phyloP scores from a whole-genome alignment of 1,140 invertebrate genomes.

The Drosophila tani region DNA sequence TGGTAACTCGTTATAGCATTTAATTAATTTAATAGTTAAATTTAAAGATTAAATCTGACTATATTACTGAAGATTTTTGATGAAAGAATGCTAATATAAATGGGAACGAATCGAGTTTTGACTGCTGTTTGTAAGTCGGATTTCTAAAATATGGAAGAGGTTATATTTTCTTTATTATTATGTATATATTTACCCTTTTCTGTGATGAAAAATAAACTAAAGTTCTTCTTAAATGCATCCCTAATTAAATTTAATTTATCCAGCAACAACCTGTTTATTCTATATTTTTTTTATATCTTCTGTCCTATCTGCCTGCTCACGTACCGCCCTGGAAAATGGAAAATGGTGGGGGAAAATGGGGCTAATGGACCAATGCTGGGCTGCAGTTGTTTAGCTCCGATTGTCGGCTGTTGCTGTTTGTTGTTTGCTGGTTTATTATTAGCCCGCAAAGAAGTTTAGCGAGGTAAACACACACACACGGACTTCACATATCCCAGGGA shows the following conservation, averaged over 20 bases:
- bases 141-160: no score
- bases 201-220: not conserved
- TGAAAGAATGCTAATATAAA: not conserved
- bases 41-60: no score
- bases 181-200: no score
- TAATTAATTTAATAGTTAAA: no score
- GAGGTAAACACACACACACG: constrained; percentile 72
- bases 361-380: constrained; percentile 77
- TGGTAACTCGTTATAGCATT: no score
- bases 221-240: no score
- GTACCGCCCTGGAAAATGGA: constrained; percentile 31
- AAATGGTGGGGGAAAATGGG: constrained; percentile 47
- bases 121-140: no score
- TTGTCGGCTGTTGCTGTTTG: constrained; percentile 24
- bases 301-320: constrained; percentile 22
- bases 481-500: constrained; percentile 32
- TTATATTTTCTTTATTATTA: no score
- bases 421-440: constrained; percentile 69
- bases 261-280: constrained; percentile 37
- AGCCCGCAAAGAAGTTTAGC: constrained; percentile 76
- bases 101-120: no score
- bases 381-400: constrained; percentile 45
- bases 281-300: not conserved
- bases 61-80: no score
- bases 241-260: not conserved